Percentiles rank a stretch among this genome's conserved stretches.
Conservation (phyloP, 2,888 invertebrate genomes). For the Lepeophtheirus nordmannii region DNA sequence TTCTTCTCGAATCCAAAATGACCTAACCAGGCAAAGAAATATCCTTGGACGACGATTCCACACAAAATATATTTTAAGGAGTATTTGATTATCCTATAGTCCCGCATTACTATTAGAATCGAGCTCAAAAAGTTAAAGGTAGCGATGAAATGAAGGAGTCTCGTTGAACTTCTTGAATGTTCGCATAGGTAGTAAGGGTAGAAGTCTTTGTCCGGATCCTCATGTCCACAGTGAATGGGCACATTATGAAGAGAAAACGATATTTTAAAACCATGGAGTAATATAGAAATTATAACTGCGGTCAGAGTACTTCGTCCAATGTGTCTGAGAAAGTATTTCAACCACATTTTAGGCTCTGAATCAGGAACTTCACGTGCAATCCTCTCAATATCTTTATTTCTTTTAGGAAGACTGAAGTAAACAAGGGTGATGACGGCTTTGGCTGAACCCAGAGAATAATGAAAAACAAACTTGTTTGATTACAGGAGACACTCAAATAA, state of each 20-base stretch:
- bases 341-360: background rate
- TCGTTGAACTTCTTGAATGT: constrained; percentile 4
- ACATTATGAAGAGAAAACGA: background rate
- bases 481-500: no score
- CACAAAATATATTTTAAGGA: background rate
- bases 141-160: constrained; percentile 20
- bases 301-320: background rate
- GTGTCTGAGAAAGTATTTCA: background rate
- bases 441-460: no score
- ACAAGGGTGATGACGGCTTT: no score
- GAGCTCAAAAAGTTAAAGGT: constrained; percentile 1
- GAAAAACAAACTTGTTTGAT: no score
- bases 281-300: background rate
- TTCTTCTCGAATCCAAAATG: constrained; percentile 21
- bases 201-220: background rate
- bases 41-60: constrained; percentile 9
- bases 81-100: background rate
- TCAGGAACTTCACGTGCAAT: no score
- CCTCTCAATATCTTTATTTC: no score
- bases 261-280: background rate
- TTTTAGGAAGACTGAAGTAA: no score
- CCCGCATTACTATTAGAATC: background rate
- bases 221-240: background rate
- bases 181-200: constrained; percentile 20
- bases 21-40: constrained; percentile 23